A percentile compares a stretch with the other conserved stretches of the same genome.
Evolutionary conservation across 2,888 invertebrate species (phyloP).

Genomic region (Eupithecia abbreviata): DNA sequence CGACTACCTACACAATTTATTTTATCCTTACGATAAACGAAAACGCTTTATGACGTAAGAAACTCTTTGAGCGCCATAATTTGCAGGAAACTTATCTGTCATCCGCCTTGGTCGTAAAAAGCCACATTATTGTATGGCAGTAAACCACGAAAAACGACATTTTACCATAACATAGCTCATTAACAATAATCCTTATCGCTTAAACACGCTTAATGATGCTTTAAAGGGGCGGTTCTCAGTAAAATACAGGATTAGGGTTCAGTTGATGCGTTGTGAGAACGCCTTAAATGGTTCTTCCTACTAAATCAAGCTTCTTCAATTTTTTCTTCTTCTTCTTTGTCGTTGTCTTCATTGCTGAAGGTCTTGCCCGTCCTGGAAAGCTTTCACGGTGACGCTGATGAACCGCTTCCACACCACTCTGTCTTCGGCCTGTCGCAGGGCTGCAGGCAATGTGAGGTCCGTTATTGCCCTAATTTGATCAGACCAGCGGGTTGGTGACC

Average conservation of each 20-base stretch:
- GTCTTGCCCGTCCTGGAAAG: no score
- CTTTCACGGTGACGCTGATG: no score
- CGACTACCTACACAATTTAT: background rate
- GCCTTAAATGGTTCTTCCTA: background rate
- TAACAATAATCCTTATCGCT: conserved; percentile 76
- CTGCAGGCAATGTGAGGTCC: no score
- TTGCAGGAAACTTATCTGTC: conserved; percentile 34
- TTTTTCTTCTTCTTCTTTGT: no score
- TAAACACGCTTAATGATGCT: conserved; percentile 76
- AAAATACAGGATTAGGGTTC: conserved; percentile 37
- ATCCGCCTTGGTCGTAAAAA: conserved; percentile 44
- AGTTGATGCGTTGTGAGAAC: background rate
- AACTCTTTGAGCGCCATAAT: conserved; percentile 21
- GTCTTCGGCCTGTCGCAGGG: no score
- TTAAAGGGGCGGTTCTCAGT: conserved; percentile 66
- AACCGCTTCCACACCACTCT: no score
- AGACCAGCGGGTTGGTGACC: no score
- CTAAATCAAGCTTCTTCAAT: background rate
- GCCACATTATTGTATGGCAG: conserved; percentile 44
- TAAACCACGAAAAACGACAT: conserved; percentile 61
- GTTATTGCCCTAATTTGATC: no score
- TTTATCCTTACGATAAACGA: conserved; percentile 8
- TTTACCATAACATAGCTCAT: conserved; percentile 71
- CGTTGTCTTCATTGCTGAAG: no score
- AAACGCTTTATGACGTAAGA: conserved; percentile 8